phyloP scores from a whole-genome alignment of 2,888 invertebrate genomes.

The Neuroscelio doddi region DNA sequence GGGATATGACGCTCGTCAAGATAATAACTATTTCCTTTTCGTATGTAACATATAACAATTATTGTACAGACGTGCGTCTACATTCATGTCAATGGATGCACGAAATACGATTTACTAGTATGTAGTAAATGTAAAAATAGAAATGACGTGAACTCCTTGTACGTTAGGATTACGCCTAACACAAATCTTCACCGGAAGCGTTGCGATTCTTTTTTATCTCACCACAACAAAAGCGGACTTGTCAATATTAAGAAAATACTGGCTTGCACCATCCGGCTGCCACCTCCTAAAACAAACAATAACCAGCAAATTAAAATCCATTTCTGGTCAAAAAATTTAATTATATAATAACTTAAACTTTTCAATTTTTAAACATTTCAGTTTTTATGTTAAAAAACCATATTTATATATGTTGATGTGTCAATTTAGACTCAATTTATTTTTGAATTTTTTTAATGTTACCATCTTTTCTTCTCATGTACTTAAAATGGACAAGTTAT shows the following conservation, averaged over 20 bases:
- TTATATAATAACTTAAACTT: too few species aligned
- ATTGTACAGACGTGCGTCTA: constrained; percentile 47
- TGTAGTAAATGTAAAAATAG: constrained; percentile 50
- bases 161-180: constrained; percentile 42
- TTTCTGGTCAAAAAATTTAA: too few species aligned
- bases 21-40: constrained; percentile 29
- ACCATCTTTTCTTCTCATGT: too few species aligned
- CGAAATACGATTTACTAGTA: constrained; percentile 50
- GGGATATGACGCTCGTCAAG: constrained; percentile 42
- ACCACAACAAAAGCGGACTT: constrained; percentile 54
- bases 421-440: too few species aligned
- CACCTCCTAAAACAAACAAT: constrained; percentile 47
- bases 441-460: too few species aligned
- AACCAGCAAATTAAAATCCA: too few species aligned
- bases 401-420: too few species aligned
- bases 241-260: constrained; percentile 51
- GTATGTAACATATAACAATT: constrained; percentile 45
- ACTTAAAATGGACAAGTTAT: too few species aligned
- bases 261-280: constrained; percentile 49
- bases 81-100: constrained; percentile 39
- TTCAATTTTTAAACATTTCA: too few species aligned
- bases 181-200: constrained; percentile 42
- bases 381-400: too few species aligned
- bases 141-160: constrained; percentile 44
- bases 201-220: constrained; percentile 45